Percentiles rank a stretch among this genome's conserved stretches.
Conservation (phyloP, 2,113 vertebrate species). For the Otus sunia region DNA sequence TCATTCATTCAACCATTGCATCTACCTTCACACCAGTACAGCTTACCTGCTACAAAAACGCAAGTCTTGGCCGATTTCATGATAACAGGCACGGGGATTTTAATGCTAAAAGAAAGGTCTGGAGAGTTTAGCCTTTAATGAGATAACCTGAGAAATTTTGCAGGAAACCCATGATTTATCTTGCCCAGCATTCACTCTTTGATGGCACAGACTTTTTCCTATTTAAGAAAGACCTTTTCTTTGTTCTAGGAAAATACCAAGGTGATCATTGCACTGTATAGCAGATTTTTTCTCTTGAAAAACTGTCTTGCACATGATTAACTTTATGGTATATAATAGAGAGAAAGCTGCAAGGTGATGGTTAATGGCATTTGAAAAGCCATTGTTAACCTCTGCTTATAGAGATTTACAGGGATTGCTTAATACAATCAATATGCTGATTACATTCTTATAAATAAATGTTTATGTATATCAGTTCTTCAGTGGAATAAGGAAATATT, state of each 20-base stretch:
- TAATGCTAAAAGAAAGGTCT: background rate
- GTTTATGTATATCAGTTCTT: slow-evolving; percentile 25
- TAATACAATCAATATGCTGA: slow-evolving; percentile 62
- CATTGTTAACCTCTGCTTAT: slow-evolving; percentile 46
- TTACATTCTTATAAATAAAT: slow-evolving; percentile 40
- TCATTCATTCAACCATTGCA: background rate
- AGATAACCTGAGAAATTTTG: slow-evolving; percentile 18
- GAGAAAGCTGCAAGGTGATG: slow-evolving; percentile 67
- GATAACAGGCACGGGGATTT: background rate
- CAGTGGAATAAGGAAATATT: background rate
- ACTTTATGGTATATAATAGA: slow-evolving; percentile 64
- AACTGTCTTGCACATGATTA: slow-evolving; percentile 68
- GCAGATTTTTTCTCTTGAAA: slow-evolving; percentile 67
- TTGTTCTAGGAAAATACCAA: slow-evolving; percentile 69
- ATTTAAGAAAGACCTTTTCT: slow-evolving; percentile 64
- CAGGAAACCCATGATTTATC: slow-evolving; percentile 10
- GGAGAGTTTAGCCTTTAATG: background rate
- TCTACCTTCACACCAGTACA: background rate
- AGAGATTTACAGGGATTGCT: slow-evolving; percentile 38
- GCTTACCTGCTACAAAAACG: background rate
- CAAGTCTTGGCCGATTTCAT: background rate
- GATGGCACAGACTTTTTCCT: slow-evolving; percentile 33
- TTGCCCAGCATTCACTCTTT: slow-evolving; percentile 18
- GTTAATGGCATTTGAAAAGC: slow-evolving; percentile 69
- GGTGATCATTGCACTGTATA: slow-evolving; percentile 52